phyloP scores from a whole-genome alignment of 2,113 vertebrate genomes.

The Gnathonemus longibarbis region DNA sequence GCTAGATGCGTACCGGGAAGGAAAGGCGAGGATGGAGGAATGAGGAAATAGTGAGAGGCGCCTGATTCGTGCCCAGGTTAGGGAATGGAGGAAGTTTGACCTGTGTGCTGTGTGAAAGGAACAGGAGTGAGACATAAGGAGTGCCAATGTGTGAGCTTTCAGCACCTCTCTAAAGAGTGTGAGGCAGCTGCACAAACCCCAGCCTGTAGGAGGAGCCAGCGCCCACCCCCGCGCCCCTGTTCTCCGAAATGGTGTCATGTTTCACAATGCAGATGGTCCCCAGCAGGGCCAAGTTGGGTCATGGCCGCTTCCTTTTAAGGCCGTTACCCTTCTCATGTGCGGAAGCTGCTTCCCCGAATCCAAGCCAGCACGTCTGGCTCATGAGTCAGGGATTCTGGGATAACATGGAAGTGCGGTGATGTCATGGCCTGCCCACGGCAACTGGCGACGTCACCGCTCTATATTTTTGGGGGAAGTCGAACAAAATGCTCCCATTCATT shows the following conservation, averaged over 20 bases:
- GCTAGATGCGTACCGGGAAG: background rate
- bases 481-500: constrained; percentile 22
- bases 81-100: background rate
- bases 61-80: background rate
- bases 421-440: constrained; percentile 26
- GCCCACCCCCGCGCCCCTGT: background rate
- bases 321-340: constrained; percentile 18
- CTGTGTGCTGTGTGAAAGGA: background rate
- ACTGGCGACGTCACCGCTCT: constrained; percentile 26
- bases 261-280: constrained; percentile 33
- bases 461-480: constrained; percentile 26
- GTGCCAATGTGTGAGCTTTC: background rate
- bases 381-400: constrained; percentile 36
- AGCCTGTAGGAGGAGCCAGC: background rate
- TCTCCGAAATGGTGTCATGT: constrained; percentile 25
- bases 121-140: background rate
- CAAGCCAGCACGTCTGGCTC: constrained; percentile 19
- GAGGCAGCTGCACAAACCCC: background rate
- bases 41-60: background rate
- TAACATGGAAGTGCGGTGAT: constrained; percentile 29
- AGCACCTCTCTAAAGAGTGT: background rate
- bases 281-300: constrained; percentile 23
- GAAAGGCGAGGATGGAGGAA: background rate
- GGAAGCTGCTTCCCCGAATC: constrained; percentile 36
- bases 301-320: constrained; percentile 43